Evolutionary conservation across 2,797 vertebrate genomes (phyloP).

Genomic region (Remorina albescens): DNA sequence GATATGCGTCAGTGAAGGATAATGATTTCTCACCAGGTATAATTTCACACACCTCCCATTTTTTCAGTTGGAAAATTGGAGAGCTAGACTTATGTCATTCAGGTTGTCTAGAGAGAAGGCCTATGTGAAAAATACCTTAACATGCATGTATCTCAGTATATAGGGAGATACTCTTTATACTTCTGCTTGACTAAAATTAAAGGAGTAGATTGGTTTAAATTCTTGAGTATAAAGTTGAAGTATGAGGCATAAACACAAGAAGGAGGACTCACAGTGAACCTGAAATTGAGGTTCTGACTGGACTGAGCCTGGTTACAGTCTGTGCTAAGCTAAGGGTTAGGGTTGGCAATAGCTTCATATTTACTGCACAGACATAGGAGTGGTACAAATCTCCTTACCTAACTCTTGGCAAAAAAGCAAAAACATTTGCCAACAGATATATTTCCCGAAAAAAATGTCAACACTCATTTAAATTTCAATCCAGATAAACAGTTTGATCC

Average conservation of each 20-base stretch:
- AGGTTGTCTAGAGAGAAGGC: neutral
- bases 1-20: neutral
- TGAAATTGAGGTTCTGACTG: neutral
- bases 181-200: too few species aligned
- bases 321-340: neutral
- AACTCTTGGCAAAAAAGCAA: neutral
- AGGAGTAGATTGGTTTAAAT: neutral
- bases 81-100: neutral
- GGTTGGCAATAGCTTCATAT: too few species aligned
- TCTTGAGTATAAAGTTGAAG: too few species aligned
- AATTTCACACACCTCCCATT: neutral
- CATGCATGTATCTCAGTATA: neutral
- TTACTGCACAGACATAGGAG: neutral
- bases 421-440: neutral
- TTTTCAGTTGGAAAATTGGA: neutral
- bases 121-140: neutral
- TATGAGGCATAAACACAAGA: too few species aligned
- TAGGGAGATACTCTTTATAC: neutral
- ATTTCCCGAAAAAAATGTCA: neutral
- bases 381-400: neutral
- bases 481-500: neutral
- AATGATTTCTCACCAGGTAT: constrained; percentile 1
- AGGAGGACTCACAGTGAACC: too few species aligned
- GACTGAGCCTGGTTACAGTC: neutral
- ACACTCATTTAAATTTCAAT: neutral